Conservation (phyloP, 2,113 vertebrate genomes). For the Tricholaema leucomelas region DNA sequence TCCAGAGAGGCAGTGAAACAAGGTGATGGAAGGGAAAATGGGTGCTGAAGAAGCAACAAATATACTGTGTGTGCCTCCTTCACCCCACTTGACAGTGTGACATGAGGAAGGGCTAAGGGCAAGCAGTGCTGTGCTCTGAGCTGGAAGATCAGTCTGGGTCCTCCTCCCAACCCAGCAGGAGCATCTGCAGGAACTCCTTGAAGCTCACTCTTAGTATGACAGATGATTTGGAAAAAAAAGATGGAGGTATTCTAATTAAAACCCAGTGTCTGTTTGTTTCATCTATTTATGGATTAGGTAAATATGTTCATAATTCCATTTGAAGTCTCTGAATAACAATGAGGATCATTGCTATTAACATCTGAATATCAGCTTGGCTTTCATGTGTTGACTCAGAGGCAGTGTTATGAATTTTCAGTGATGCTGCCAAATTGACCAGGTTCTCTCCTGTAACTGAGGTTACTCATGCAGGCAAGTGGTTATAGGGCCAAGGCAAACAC, state of each 20-base stretch:
- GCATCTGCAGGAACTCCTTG: neutral
- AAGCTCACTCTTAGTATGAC: rapidly evolving
- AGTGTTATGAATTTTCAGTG: neutral
- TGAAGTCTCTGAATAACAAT: neutral
- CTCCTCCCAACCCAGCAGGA: neutral
- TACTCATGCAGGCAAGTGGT: neutral
- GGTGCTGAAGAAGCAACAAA: neutral
- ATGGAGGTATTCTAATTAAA: neutral
- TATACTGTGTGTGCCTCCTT: neutral
- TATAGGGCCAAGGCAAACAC: neutral
- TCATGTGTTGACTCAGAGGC: neutral
- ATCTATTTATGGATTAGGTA: neutral
- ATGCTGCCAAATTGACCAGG: neutral
- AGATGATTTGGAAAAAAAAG: neutral
- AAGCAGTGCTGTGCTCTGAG: neutral
- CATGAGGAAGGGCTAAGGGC: neutral
- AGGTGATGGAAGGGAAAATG: neutral
- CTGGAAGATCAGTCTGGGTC: neutral
- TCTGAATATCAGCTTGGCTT: neutral
- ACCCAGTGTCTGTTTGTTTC: neutral
- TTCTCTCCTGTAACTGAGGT: neutral
- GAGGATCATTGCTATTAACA: neutral
- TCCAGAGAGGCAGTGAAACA: neutral
- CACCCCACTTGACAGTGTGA: neutral
- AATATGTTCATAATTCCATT: neutral